These are phyloP conservation scores for Tupaia chinensis DNA, from an alignment of 2,113 vertebrate species.

Conservation along the genomic window DNA sequence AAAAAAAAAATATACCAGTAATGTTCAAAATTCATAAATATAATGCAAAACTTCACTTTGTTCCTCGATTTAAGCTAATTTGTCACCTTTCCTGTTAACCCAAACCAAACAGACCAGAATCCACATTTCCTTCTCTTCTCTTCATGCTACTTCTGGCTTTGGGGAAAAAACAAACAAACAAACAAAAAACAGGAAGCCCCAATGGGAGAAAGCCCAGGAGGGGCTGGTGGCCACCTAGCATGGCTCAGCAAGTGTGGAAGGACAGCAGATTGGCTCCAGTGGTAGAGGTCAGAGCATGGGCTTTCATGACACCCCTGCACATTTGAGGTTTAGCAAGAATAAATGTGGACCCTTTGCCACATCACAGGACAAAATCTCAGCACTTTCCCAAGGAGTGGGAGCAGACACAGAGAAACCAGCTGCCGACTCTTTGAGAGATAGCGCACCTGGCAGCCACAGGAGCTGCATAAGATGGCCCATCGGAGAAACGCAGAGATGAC, in stretches of 20 bases:
- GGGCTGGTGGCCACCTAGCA: background rate
- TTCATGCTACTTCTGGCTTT: background rate
- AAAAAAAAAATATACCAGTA: background rate
- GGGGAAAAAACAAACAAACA: background rate
- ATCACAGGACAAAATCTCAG: background rate
- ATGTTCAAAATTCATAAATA: background rate
- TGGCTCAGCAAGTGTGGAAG: background rate
- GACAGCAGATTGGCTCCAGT: background rate
- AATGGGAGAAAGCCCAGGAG: background rate
- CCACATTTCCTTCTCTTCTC: background rate
- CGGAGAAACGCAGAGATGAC: background rate
- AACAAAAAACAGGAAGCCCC: background rate
- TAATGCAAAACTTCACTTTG: background rate
- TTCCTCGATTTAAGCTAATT: background rate
- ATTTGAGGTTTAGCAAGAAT: background rate
- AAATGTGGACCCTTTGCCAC: background rate
- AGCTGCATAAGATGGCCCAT: background rate
- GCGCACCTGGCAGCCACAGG: too few relatives aligned
- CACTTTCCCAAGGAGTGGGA: background rate
- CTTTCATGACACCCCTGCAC: background rate
- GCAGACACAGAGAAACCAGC: background rate
- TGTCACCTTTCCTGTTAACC: background rate
- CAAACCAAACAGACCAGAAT: background rate
- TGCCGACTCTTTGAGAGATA: background rate
- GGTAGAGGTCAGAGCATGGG: background rate